Percentiles rank a stretch among this genome's conserved stretches.
Evolutionary conservation across 2,888 invertebrate genomes (phyloP).

Genomic region (Drosophila fulvimacula): DNA sequence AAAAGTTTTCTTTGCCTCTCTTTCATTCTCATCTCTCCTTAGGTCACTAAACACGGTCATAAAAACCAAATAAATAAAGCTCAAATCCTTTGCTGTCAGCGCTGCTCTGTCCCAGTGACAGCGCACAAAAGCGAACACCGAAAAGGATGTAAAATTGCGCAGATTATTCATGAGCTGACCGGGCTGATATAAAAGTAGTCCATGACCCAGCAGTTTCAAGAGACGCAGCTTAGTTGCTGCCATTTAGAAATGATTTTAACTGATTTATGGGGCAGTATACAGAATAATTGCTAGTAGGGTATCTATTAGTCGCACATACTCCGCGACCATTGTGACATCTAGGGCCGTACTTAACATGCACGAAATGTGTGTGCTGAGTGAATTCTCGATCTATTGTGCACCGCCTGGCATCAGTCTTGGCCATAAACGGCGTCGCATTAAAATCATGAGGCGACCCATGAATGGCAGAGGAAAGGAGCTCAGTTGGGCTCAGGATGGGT

Average conservation of each 20-base stretch:
- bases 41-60: constrained; percentile 55
- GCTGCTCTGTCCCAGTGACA: constrained; percentile 8
- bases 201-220: constrained; percentile 29
- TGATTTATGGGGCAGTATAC: constrained; percentile 26
- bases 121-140: constrained; percentile 28
- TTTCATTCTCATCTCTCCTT: constrained; percentile 11
- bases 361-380: constrained; percentile 70
- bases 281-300: constrained; percentile 19
- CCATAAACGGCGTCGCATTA: constrained; percentile 60
- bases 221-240: constrained; percentile 12
- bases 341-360: constrained; percentile 66
- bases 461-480: constrained; percentile 20
- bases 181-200: constrained; percentile 1
- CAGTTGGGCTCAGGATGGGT: constrained; percentile 28
- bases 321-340: neutral
- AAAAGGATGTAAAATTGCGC: constrained; percentile 46
- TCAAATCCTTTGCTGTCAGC: constrained; percentile 70
- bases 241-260: constrained; percentile 26
- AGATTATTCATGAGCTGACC: constrained; percentile 51
- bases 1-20: constrained; percentile 53
- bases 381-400: constrained; percentile 65
- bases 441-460: constrained; percentile 46
- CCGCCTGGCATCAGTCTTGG: constrained; percentile 37
- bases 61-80: constrained; percentile 73
- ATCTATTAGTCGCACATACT: constrained; percentile 22